These are phyloP conservation scores for Fringilla coelebs DNA, from an alignment of 2,797 vertebrate species.

Conservation along the genomic window DNA sequence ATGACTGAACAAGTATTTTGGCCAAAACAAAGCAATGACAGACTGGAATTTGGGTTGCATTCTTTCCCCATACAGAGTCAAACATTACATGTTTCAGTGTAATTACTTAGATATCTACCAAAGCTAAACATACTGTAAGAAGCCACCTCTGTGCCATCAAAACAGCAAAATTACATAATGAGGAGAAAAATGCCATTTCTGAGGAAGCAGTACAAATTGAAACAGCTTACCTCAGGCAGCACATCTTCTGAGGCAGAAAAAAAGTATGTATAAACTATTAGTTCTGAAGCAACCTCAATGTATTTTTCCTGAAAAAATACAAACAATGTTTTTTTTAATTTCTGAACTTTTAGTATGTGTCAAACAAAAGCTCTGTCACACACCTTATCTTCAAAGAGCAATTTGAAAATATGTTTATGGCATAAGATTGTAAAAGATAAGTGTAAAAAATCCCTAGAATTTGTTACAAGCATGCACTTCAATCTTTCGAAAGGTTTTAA, in stretches of 20 bases:
- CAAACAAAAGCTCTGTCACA: not conserved
- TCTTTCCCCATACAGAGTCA: not conserved
- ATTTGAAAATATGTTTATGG: not conserved
- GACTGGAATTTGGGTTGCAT: not conserved
- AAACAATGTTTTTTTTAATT: constrained; percentile 29
- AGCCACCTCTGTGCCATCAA: not conserved
- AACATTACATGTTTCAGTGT: not conserved
- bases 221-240: constrained; percentile 85
- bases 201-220: not conserved
- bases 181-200: not conserved
- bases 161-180: not conserved
- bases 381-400: not conserved
- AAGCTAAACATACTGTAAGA: not conserved
- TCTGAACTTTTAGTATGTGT: not conserved
- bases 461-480: not conserved
- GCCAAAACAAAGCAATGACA: not conserved
- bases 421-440: not conserved
- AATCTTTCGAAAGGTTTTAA: not conserved
- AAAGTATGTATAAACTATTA: constrained; percentile 91
- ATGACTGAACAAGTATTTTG: not conserved
- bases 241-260: constrained; percentile 87
- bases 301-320: constrained; percentile 83
- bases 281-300: constrained; percentile 86
- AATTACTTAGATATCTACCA: not conserved
- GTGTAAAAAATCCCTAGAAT: accelerated